Percentiles rank a stretch among this genome's conserved stretches.
phyloP scores from a whole-genome alignment of 2,888 invertebrate genomes.

The Oligia strigilis region DNA sequence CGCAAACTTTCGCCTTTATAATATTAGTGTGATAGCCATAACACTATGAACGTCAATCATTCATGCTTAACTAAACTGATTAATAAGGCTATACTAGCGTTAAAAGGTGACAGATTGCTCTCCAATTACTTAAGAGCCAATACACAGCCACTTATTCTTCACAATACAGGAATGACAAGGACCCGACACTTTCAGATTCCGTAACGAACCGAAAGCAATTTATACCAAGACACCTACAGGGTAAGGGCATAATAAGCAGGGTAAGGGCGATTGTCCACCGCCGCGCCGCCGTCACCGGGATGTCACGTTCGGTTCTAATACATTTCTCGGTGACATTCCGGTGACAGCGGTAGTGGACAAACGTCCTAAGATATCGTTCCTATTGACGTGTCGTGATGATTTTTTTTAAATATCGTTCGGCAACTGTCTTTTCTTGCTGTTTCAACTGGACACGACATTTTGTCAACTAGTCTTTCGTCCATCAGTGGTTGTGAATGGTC shows the following conservation, averaged over 20 bases:
- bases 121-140: constrained; percentile 44
- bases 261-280: background rate
- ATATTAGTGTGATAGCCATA: no score
- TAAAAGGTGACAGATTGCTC: constrained; percentile 41
- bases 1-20: no score
- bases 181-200: constrained; percentile 5
- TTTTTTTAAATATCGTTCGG: no score
- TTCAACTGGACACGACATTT: background rate
- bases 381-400: background rate
- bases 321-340: background rate
- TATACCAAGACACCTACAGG: constrained; percentile 2
- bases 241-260: background rate
- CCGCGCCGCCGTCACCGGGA: background rate
- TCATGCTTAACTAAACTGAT: constrained; percentile 6
- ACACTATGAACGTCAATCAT: background rate
- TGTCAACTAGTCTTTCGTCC: no score
- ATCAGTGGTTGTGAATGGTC: no score
- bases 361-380: background rate
- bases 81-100: background rate
- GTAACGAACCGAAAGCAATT: constrained; percentile 17
- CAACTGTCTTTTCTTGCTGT: background rate
- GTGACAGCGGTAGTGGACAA: background rate
- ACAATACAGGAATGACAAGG: constrained; percentile 24
- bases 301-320: background rate
- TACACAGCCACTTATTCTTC: constrained; percentile 3